Percentiles rank a stretch among this genome's conserved stretches.
phyloP scores from a whole-genome alignment of 1,140 invertebrate genomes.

The Fopius arisanus region DNA sequence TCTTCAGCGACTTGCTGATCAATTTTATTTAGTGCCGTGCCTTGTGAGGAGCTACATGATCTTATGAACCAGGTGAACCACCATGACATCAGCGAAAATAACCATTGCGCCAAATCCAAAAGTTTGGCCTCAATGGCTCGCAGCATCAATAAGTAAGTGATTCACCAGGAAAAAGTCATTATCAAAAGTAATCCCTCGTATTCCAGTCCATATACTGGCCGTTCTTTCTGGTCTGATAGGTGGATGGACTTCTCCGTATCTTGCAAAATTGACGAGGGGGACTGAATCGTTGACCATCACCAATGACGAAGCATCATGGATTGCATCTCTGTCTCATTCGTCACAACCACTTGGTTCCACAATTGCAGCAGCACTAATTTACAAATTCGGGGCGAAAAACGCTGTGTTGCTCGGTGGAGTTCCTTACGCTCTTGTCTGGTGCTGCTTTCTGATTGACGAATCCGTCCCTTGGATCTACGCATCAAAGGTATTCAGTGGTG shows the following conservation, averaged over 20 bases:
- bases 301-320: constrained; percentile 70
- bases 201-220: constrained; percentile 53
- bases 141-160: constrained; percentile 6
- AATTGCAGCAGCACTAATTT: constrained; percentile 48
- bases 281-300: constrained; percentile 66
- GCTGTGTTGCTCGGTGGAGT: constrained; percentile 69
- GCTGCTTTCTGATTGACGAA: constrained; percentile 67
- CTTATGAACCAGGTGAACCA: too few species aligned
- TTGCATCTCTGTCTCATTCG: constrained; percentile 68
- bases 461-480: constrained; percentile 66
- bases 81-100: too few species aligned
- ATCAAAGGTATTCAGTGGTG: constrained; percentile 67
- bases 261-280: constrained; percentile 60
- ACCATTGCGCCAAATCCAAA: not conserved
- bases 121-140: constrained; percentile 20
- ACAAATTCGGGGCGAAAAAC: constrained; percentile 71
- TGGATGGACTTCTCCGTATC: constrained; percentile 70
- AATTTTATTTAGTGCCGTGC: too few species aligned
- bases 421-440: constrained; percentile 71
- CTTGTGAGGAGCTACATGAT: too few species aligned
- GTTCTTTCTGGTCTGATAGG: constrained; percentile 52
- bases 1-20: too few species aligned
- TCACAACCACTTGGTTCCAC: constrained; percentile 54
- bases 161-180: constrained; percentile 11
- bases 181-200: not conserved